Conservation (phyloP, 2,113 vertebrate genomes). For the Copsychus sechellarum region DNA sequence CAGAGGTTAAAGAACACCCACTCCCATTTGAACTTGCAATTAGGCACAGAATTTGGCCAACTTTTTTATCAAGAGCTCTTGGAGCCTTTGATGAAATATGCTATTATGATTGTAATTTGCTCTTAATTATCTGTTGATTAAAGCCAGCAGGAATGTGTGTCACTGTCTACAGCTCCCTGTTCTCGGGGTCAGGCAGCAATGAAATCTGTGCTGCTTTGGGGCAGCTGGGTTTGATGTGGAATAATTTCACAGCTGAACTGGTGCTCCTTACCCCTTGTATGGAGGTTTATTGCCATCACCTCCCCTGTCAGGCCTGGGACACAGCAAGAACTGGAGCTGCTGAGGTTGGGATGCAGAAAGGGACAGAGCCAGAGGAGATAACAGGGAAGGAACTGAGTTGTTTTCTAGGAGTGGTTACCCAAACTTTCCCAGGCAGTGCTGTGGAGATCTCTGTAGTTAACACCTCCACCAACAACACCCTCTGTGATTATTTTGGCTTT, state of each 20-base stretch:
- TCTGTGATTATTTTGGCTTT: neutral
- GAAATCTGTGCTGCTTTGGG: neutral
- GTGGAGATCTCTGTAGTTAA: neutral
- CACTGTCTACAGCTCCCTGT: neutral
- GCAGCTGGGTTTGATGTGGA: neutral
- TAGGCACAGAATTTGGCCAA: constrained; percentile 19
- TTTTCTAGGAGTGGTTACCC: neutral
- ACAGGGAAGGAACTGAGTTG: neutral
- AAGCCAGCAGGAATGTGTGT: constrained; percentile 41
- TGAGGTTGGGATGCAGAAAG: neutral
- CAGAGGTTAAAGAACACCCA: neutral
- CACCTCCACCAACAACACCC: neutral
- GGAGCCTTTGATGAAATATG: constrained; percentile 18
- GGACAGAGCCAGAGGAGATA: neutral
- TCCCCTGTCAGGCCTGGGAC: neutral
- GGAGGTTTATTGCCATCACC: neutral
- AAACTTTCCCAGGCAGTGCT: neutral
- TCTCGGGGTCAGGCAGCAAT: neutral
- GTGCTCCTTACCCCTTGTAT: neutral
- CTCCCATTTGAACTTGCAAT: neutral
- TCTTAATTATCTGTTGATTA: constrained; percentile 52
- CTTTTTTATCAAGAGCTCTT: neutral
- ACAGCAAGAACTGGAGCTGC: neutral
- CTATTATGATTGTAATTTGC: constrained; percentile 41
- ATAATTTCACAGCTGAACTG: neutral